Evolutionary conservation across 2,888 invertebrate genomes (phyloP).

Genomic region (Drosophila anomelani): DNA sequence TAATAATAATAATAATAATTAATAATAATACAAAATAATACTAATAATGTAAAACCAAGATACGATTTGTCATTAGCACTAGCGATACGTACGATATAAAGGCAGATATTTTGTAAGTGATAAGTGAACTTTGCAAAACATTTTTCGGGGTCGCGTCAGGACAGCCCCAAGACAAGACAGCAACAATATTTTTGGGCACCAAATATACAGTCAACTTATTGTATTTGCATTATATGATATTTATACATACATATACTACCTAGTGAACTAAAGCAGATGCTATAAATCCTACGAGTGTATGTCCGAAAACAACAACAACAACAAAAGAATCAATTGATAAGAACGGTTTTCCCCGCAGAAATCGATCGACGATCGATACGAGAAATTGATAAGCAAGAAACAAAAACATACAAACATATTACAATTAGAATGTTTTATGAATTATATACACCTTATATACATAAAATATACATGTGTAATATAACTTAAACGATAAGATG

Average conservation of each 20-base stretch:
- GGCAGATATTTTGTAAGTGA: constrained; percentile 30
- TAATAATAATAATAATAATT: neutral
- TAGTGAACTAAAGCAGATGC: constrained; percentile 18
- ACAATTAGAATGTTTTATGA: constrained; percentile 74
- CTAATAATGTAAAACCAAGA: constrained; percentile 11
- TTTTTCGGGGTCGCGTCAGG: constrained; percentile 11
- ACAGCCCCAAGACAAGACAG: constrained; percentile 39
- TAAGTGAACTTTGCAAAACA: constrained; percentile 26
- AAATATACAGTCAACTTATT: constrained; percentile 60
- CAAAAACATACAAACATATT: constrained; percentile 55
- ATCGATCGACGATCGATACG: constrained; percentile 2
- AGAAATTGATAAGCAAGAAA: constrained; percentile 21
- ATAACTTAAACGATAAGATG: constrained; percentile 61
- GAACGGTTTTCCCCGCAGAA: constrained; percentile 49
- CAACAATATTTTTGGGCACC: constrained; percentile 77
- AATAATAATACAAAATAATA: neutral
- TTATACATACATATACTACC: constrained; percentile 49
- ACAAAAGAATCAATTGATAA: constrained; percentile 29
- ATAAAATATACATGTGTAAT: constrained; percentile 50
- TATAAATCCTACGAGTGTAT: constrained; percentile 10
- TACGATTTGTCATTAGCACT: constrained; percentile 53
- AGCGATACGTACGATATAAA: constrained; percentile 10
- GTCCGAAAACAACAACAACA: constrained; percentile 7
- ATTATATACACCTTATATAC: constrained; percentile 72
- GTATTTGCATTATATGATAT: constrained; percentile 47